Conservation (phyloP, 2,888 invertebrate species). For the Eupithecia inturbata region DNA sequence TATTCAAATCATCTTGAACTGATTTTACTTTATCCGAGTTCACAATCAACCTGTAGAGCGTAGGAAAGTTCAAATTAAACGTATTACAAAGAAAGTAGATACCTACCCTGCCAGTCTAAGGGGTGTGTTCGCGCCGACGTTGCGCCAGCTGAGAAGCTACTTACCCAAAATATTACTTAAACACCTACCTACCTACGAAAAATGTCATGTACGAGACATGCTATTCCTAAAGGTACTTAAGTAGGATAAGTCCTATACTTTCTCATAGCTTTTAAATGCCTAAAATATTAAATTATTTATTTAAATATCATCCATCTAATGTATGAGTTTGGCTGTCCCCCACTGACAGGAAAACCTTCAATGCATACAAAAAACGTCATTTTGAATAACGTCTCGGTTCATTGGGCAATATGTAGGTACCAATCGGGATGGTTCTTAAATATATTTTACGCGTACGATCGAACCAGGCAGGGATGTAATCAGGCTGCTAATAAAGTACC, state of each 20-base stretch:
- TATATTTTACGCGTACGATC: slow-evolving; percentile 62
- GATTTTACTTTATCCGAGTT: no score
- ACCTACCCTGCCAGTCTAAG: no score
- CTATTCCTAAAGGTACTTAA: no score
- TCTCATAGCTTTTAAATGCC: background rate
- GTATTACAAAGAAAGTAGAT: no score
- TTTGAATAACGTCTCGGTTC: slow-evolving; percentile 64
- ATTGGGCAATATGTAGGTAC: slow-evolving; percentile 64
- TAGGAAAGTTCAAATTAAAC: no score
- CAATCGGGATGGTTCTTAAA: slow-evolving; percentile 60
- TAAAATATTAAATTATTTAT: background rate
- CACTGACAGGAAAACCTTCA: slow-evolving; percentile 37
- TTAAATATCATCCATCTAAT: background rate
- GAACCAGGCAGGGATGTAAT: slow-evolving; percentile 5
- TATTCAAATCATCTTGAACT: no score
- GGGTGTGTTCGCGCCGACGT: no score
- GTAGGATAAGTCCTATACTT: background rate
- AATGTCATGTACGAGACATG: no score
- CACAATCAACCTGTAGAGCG: no score
- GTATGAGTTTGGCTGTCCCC: background rate
- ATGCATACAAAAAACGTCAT: slow-evolving; percentile 73
- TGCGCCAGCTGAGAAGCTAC: no score
- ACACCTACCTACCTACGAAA: no score
- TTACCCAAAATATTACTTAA: no score
- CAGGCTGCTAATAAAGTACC: background rate